These are phyloP conservation scores for Melangyna quadrimaculata DNA, from an alignment of 2,888 invertebrate genomes.

Conservation along the genomic window DNA sequence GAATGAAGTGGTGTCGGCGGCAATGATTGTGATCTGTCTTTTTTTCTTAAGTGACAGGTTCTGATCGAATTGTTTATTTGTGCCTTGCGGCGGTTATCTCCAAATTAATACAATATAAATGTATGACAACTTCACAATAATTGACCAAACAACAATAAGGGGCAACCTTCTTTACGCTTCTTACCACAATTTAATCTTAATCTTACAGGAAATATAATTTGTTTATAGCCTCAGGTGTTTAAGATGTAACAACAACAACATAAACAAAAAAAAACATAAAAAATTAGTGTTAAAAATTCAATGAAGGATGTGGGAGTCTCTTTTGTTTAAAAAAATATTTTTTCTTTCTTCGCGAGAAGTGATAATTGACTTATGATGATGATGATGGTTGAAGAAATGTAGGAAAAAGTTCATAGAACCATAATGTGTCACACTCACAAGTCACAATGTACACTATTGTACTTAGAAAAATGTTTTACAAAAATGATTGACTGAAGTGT, in stretches of 20 bases:
- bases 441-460: too few species aligned
- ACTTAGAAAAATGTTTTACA: neutral
- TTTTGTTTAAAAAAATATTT: neutral
- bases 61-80: constrained; percentile 1
- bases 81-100: neutral
- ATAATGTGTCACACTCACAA: constrained; percentile 2
- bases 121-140: neutral
- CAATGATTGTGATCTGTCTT: constrained; percentile 15
- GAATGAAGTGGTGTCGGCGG: neutral
- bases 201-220: constrained; percentile 41
- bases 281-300: constrained; percentile 1
- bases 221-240: neutral
- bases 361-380: constrained; percentile 4
- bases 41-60: constrained; percentile 21
- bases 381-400: neutral
- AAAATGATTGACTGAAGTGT: constrained; percentile 12
- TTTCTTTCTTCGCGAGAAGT: neutral
- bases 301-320: constrained; percentile 26
- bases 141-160: constrained; percentile 5
- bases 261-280: neutral
- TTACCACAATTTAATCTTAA: constrained; percentile 22
- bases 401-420: constrained; percentile 21
- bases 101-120: neutral
- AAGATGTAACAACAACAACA: neutral
- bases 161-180: neutral